These are phyloP conservation scores for Hypotaenidia philippensis DNA, from an alignment of 2,797 vertebrate genomes.

Conservation along the genomic window DNA sequence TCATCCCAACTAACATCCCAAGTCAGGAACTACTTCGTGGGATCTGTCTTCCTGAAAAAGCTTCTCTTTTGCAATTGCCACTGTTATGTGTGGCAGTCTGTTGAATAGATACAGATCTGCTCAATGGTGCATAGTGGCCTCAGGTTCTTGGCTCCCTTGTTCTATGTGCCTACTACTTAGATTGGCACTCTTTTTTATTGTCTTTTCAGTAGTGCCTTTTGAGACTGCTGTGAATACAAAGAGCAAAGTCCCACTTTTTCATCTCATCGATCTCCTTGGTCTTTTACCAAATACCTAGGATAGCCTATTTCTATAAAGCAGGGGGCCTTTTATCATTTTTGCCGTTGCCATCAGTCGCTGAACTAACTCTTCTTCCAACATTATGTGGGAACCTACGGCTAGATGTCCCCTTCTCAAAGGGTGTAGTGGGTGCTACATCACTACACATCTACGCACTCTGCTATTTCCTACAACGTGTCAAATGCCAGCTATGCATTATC, in stretches of 20 bases:
- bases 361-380: not conserved
- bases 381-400: not conserved
- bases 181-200: constrained; percentile 17
- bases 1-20: not conserved
- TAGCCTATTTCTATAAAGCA: not conserved
- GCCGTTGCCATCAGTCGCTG: not conserved
- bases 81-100: not conserved
- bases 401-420: not conserved
- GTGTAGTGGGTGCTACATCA: not conserved
- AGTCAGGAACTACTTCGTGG: not conserved
- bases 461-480: not conserved
- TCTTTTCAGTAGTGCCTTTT: constrained; percentile 22
- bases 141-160: constrained; percentile 43
- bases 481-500: not conserved
- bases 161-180: constrained; percentile 41
- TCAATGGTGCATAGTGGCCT: constrained; percentile 46
- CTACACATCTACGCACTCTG: not conserved
- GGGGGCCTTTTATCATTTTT: not conserved
- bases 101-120: constrained; percentile 30
- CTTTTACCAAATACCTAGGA: not conserved
- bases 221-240: constrained; percentile 9
- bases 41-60: constrained; percentile 33
- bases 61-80: constrained; percentile 30
- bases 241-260: not conserved
- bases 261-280: not conserved